Base-by-base conservation (phyloP, 2,797 vertebrate genomes). In the Gallinago stenura region DNA sequence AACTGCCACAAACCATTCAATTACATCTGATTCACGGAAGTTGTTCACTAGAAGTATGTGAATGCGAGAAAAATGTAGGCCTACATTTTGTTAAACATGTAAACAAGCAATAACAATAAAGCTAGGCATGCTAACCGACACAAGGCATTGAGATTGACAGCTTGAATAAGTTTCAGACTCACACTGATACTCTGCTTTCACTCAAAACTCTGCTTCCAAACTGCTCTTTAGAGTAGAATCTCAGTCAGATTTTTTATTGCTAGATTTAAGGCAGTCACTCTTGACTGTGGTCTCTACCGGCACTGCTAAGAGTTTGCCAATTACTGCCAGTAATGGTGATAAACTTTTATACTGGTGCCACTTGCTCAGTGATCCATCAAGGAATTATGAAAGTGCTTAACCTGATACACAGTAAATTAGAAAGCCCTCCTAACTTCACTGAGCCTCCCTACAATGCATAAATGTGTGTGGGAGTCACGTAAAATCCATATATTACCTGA, bases 151-250 rank as follows among this genome's bases (percentile, higher is more conserved):
- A 87, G 93, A 90, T 50, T 96, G 97, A 96, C 97, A 97, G 96
- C 53, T 97, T 97, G 91, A 95, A 87, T 97, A 97, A 96, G 95
- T 96, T 97, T 97, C 95, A 97, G 94, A 90, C 69, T 97, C 96
- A 91, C 96, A 95, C 77, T 97, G 96, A 93, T 97, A 90, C 86
- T 71, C 93, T 60, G 85, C 93, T 96, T 96, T 95, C 95, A 96
- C 77, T 95, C 96, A 96, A 95, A 95, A 84, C 61, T 75, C 81
- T 85, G 60, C 50, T 90, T 95, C 68, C 56, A 95, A 95, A 93
- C 85, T 57, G 68, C 64, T 95, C 53, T 94, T 89, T 73, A 51
- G 88, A 95, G 54, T 39, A 41, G 70, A 87, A 87, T 56, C 51
- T 84, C 65, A 80, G 73, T 91, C 50, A 71, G 57, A n/a, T 11